These are phyloP conservation scores for Craterocephalus amniculus DNA, from an alignment of 2,797 vertebrate genomes.

Conservation along the genomic window DNA sequence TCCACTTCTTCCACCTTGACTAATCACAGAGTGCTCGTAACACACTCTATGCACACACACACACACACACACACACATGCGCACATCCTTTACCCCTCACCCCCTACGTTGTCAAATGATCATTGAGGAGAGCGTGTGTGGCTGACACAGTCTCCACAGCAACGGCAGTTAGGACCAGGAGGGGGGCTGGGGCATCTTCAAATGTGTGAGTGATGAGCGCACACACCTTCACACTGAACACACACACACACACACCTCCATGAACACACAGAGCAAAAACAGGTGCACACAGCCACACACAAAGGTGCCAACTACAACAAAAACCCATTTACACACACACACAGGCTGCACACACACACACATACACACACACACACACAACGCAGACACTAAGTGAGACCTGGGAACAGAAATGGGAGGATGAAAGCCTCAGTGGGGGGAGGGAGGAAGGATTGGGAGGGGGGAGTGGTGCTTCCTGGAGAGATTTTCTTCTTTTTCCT, in stretches of 20 bases:
- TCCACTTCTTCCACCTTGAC: conserved; percentile 58
- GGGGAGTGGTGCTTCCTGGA: conserved; percentile 52
- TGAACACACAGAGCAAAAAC: conserved; percentile 30
- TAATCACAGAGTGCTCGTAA: conserved; percentile 65
- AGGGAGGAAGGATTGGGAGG: conserved; percentile 2
- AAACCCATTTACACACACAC: conserved; percentile 38
- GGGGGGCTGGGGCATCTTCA: conserved; percentile 83
- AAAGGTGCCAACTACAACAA: conserved; percentile 30
- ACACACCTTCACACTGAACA: conserved; percentile 40
- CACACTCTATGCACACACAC: conserved; percentile 17
- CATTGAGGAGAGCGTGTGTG: conserved; percentile 86
- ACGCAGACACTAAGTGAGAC: conserved; percentile 37
- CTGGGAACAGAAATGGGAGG: conserved; percentile 52
- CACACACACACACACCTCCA: conserved; percentile 27
- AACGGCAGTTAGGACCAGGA: conserved; percentile 86
- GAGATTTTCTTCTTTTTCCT: conserved; percentile 57
- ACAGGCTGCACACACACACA: conserved; percentile 17
- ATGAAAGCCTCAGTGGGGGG: conserved; percentile 52
- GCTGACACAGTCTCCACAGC: conserved; percentile 93
- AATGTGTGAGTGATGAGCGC: conserved; percentile 76
- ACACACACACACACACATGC: conserved; percentile 31
- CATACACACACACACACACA: conserved; percentile 28
- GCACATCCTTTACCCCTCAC: conserved; percentile 52
- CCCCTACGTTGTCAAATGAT: conserved; percentile 85
- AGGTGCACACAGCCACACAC: conserved; percentile 45